Evolutionary conservation across 1,140 invertebrate genomes (phyloP), one percentile per base, ranked within the genome.

Genomic region (Monochamus saltuarius): DNA sequence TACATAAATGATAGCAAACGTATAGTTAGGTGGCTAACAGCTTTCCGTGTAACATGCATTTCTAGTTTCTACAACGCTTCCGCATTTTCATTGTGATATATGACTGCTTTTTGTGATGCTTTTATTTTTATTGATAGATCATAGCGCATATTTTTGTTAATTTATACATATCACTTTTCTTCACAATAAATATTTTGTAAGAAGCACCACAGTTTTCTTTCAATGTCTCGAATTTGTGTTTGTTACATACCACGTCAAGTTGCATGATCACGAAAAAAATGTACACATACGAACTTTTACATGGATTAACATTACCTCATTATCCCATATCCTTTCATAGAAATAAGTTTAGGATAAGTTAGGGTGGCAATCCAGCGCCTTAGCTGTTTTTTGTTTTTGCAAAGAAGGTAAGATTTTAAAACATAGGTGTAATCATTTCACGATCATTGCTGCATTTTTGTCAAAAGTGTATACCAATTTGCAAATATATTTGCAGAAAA

Each of bases 221-320:
- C 4, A 43, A 45, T 45, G 17, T 14, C 14, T 22, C 10, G 17
- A 14, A 47, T 47, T 47, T 47, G 11, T 22, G 10, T 13, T 47
- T 34, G 17, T 14, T 47, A 11, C 19, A 34, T 34, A 29, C 6
- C 22, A 34, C 19, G 2, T 9, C 14, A 35, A 13, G 10, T 34
- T 56, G 53, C 53, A 43, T 56, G 53, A 2, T 14, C 22, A 29
- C n/a, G n/a, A n/a, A n/a, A n/a, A 46, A 54, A 56, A 56, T 56
- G 45, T 56, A 56, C 53, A 56, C 53, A 56, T 56, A 56, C 53
- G 43, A 43, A 34, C 22, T 37, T 22, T 19, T 40, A 54, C 53
- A 56, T 34, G n/a, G 22, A 56, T 43, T 56, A 56, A 56, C 53
- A 56, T 29, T 35, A 11, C 37, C 49, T 35, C 16, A 49, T 22